A percentile compares a stretch with the other conserved stretches of the same genome.
These are phyloP conservation scores for Drosophila busckii DNA, from an alignment of 1,140 invertebrate genomes.

Conservation along the genomic window DNA sequence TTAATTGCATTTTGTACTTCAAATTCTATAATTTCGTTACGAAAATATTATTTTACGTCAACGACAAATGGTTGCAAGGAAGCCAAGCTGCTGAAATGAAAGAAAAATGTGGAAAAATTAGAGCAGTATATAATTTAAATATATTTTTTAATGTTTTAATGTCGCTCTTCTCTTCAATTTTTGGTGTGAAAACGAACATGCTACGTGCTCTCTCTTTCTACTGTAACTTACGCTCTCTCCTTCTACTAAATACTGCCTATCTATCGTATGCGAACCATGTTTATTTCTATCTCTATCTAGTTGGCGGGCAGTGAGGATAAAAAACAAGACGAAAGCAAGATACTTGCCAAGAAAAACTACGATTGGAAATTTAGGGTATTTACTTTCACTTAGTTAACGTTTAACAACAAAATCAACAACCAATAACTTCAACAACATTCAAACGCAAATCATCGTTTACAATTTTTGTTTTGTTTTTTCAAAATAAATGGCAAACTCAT, in stretches of 20 bases:
- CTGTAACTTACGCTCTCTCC: slow-evolving; percentile 1
- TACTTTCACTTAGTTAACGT: slow-evolving; percentile 40
- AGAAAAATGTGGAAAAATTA: slow-evolving; percentile 66
- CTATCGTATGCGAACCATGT: slow-evolving; percentile 32
- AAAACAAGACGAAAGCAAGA: slow-evolving; percentile 80
- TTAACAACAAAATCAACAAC: slow-evolving; percentile 22
- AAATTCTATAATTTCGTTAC: slow-evolving; percentile 11
- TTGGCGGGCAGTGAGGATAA: slow-evolving; percentile 80
- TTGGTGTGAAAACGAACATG: no score
- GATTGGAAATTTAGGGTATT: slow-evolving; percentile 90
- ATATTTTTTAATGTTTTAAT: slow-evolving; percentile 15
- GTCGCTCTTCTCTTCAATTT: slow-evolving; percentile 21
- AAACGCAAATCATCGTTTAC: slow-evolving; percentile 11
- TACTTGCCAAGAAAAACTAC: slow-evolving; percentile 84
- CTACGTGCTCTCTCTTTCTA: slow-evolving; percentile 20
- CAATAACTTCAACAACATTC: slow-evolving; percentile 9
- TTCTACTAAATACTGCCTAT: slow-evolving; percentile 23
- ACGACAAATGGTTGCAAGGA: slow-evolving; percentile 47
- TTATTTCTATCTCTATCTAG: slow-evolving; percentile 35
- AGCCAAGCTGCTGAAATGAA: slow-evolving; percentile 47
- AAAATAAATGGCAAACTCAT: slow-evolving; percentile 24
- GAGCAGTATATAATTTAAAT: slow-evolving; percentile 1
- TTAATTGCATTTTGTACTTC: slow-evolving; percentile 56
- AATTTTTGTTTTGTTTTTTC: slow-evolving; percentile 41
- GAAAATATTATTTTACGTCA: slow-evolving; percentile 27